Base-by-base conservation (phyloP, 1,140 invertebrate genomes). In the Aphaenogaster rudis region DNA sequence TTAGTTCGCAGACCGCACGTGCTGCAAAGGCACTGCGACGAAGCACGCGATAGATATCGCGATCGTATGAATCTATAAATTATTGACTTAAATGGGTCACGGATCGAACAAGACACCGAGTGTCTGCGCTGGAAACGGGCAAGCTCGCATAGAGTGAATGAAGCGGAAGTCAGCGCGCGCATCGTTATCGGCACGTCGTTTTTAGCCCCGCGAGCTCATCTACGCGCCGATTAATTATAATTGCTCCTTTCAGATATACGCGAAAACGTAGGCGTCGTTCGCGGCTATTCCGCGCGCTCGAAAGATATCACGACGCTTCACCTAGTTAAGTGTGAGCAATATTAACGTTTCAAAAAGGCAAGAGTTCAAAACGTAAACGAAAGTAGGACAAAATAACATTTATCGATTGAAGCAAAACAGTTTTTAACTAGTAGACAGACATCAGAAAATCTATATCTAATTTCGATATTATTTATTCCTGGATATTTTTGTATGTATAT, bases 1-100 rank as follows among this genome's bases (percentile, higher is more conserved):
- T 71, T 52, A 84, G 67, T 61, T 48, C 42, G 64, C 66, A 57
- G 67, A 28, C n/a, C 79, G 42, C 69, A 76, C 80, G 69, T 48
- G 42, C 42, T 21, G 78, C 54, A n/a, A 71, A 54, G 36, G 48
- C 77, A 57, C 11, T 82, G 66, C 67, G 80, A 36, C 80, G 52
- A 33, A 36, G 67, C 80, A 59, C 67, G 80, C 80, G 54, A 84
- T 84, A 36, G 54, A 61, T 50, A 76, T 84, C 80, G 52, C 67
- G 80, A 82, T 74, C 80, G 69, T 76, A 84, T 61, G 57, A 84
- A 84, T 76, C 80, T 84, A 84, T 76, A 84, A 84, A 76, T 84
- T 84, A 84, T 84, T 84, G 80, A 74, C 69, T 84, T 74, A 84
- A 84, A 84, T 76, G 45, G 69, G 80, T 76, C 80, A 76, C 42